Evolutionary conservation across 2,113 vertebrate species (phyloP).

Genomic region (Pungitius pungitius): DNA sequence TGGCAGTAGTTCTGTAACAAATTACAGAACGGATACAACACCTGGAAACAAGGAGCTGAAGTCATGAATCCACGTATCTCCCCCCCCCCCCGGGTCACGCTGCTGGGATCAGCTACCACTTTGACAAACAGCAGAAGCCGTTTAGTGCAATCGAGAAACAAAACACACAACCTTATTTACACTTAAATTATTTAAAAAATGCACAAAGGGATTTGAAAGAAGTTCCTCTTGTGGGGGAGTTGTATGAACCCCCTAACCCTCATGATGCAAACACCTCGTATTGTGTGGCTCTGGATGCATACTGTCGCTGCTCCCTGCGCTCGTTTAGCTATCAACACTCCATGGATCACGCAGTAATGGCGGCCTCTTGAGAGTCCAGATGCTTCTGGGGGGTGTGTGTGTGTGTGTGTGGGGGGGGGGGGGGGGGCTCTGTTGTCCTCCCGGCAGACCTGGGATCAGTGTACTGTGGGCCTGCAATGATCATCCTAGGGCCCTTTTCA

Average conservation of each 20-base stretch:
- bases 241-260: too few species aligned
- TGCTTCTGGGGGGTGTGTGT: constrained; percentile 49
- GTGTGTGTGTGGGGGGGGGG: too few species aligned
- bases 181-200: too few species aligned
- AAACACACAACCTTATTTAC: not conserved
- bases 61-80: not conserved
- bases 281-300: constrained; percentile 13
- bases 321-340: constrained; percentile 47
- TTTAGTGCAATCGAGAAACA: constrained; percentile 8
- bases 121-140: not conserved
- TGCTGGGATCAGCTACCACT: not conserved
- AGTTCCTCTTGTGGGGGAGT: too few species aligned
- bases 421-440: constrained; percentile 64
- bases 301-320: constrained; percentile 19
- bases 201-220: too few species aligned
- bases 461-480: constrained; percentile 39
- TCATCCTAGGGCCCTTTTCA: constrained; percentile 69
- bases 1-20: too few species aligned
- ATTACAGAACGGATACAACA: not conserved
- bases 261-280: not conserved
- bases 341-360: constrained; percentile 50
- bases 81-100: too few species aligned
- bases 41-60: too few species aligned
- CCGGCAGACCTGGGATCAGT: constrained; percentile 66
- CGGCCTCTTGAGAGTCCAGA: constrained; percentile 51